These are phyloP conservation scores for Cosmia trapezina DNA, from an alignment of 2,888 invertebrate species.

Conservation along the genomic window DNA sequence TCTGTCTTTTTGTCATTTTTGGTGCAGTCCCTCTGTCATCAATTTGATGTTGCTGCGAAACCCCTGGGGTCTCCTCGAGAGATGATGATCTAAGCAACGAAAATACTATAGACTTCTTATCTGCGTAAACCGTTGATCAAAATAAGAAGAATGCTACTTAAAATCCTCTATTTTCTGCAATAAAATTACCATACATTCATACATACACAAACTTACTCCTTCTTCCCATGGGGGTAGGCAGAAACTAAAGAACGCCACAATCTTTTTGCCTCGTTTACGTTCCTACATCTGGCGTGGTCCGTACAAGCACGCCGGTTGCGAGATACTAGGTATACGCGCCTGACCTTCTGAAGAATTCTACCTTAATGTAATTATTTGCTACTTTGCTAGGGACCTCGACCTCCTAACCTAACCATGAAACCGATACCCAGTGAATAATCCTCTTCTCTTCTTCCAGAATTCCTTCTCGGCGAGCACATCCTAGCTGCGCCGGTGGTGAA, in stretches of 20 bases:
- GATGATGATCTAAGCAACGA: neutral
- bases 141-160: too few species aligned
- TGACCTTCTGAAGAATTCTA: too few species aligned
- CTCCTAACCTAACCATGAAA: neutral
- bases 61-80: neutral
- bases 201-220: too few species aligned
- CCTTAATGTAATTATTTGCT: neutral
- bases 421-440: neutral
- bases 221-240: too few species aligned
- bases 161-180: neutral
- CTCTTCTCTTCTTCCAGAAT: constrained; percentile 87
- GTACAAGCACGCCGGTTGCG: too few species aligned
- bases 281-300: too few species aligned
- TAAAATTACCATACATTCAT: neutral
- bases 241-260: too few species aligned
- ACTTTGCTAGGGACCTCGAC: neutral
- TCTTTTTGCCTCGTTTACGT: too few species aligned
- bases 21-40: neutral
- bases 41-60: neutral
- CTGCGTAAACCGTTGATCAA: neutral
- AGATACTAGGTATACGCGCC: too few species aligned
- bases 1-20: neutral
- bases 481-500: constrained; percentile 93
- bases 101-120: neutral
- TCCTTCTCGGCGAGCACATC: constrained; percentile 92